Conservation (phyloP, 1,140 invertebrate genomes). For the Nebria ingens region DNA sequence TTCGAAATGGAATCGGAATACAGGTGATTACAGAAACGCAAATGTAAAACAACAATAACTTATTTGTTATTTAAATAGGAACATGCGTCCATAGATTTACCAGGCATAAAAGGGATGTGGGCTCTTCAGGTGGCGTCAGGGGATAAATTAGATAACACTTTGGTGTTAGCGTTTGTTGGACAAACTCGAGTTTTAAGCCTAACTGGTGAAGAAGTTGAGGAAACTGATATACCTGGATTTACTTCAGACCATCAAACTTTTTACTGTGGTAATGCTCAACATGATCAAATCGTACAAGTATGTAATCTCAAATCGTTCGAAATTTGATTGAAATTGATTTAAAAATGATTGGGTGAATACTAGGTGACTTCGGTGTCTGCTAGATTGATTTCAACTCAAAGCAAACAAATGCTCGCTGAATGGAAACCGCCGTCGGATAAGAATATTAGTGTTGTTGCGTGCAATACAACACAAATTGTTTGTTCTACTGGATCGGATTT, state of each 20-base stretch:
- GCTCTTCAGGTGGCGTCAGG: conserved; percentile 66
- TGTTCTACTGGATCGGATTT: conserved; percentile 81
- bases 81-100: conserved; percentile 91
- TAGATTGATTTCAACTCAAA: conserved; percentile 53
- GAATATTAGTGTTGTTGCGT: conserved; percentile 80
- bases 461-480: conserved; percentile 72
- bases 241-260: conserved; percentile 86
- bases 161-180: conserved; percentile 89
- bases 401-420: conserved; percentile 57
- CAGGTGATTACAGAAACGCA: conserved; percentile 36
- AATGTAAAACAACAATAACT: conserved; percentile 76
- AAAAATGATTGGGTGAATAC: conserved; percentile 10
- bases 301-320: conserved; percentile 24
- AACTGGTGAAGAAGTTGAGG: conserved; percentile 93
- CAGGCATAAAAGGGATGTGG: conserved; percentile 97
- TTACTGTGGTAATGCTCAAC: conserved; percentile 79
- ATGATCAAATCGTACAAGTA: conserved; percentile 67
- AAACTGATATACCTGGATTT: conserved; percentile 86
- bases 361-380: conserved; percentile 64
- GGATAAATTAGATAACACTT: conserved; percentile 67
- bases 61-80: conserved; percentile 95
- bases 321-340: background rate
- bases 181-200: conserved; percentile 82
- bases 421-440: conserved; percentile 69
- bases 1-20: conserved; percentile 88